A percentile compares a stretch with the other conserved stretches of the same genome.
Conservation (phyloP, 2,888 invertebrate species). For the Volucella bombylans region DNA sequence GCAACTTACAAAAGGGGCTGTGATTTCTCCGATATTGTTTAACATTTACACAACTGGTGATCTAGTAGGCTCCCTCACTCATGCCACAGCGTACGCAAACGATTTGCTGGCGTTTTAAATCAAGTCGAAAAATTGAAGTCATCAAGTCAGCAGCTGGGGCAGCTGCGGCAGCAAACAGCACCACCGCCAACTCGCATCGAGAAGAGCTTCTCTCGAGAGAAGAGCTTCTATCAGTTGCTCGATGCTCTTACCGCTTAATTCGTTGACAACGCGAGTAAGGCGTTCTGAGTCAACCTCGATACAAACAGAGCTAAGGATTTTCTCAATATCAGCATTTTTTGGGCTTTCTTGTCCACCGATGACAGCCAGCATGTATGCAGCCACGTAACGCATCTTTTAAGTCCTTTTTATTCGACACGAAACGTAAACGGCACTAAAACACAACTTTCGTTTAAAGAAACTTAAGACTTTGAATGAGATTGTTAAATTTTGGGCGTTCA, state of each 20-base stretch:
- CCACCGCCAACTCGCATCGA: constrained; percentile 96
- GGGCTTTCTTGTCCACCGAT: constrained; percentile 95
- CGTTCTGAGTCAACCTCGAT: constrained; percentile 95
- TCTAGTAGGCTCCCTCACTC: too few species aligned
- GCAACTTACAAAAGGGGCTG: too few species aligned
- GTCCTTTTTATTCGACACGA: constrained; percentile 89
- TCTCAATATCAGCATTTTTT: constrained; percentile 92
- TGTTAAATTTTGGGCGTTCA: too few species aligned
- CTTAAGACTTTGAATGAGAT: too few species aligned
- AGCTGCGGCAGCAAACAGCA: constrained; percentile 87
- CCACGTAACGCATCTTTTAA: constrained; percentile 99
- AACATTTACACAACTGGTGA: too few species aligned
- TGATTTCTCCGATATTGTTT: too few species aligned
- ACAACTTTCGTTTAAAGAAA: constrained; percentile 80
- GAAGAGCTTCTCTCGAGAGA: constrained; percentile 95
- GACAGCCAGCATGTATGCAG: constrained; percentile 97
- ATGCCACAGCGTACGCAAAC: too few species aligned
- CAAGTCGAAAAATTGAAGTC: too few species aligned
- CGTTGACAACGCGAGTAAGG: constrained; percentile 91
- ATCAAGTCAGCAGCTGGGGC: constrained; percentile 84
- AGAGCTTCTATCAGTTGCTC: constrained; percentile 94
- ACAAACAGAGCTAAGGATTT: constrained; percentile 97
- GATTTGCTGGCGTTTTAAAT: too few species aligned
- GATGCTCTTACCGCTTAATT: constrained; percentile 94
- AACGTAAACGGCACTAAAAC: constrained; percentile 86